Base-by-base conservation (phyloP, 2,113 vertebrate genomes). In the Gallinago media region DNA sequence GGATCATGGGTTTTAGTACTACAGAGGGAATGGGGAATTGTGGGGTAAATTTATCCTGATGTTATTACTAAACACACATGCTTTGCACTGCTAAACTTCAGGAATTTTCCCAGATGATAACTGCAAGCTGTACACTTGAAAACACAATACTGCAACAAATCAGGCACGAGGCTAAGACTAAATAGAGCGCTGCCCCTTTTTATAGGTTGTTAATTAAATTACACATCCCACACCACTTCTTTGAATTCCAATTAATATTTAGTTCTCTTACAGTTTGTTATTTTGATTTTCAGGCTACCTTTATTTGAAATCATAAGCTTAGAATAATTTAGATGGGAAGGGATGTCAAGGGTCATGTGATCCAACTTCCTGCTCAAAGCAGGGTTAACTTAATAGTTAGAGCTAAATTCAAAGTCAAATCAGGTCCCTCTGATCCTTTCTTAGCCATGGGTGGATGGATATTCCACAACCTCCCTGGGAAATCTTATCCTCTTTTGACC, bases 251-350 rank as follows among this genome's bases (percentile, higher is more conserved):
- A 61, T 75, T 74, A 87, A 54, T 58, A 61, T 38, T 85, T 75
- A 58, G 19, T 40, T 92, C 3, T 58, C 22, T 70, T 62, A 14
- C 11, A 42, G 11, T 77, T 68, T 90, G 6, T 32, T 76, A 47
- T 80, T 94, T 96, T 70, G 40, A 46, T 86, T 94, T 96, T 86
- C 40, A 74, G 59, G 20, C 16, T 66, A 70, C 26, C 56, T 82
- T 92, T 83, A 38, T 55, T 38, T 72, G 25, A 75, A 85, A 76
- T 73, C 40, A 88, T 66, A 63, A 87, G 55, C 11, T 81, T 36
- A 55, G 59, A 78, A 59, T 56, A 71, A 50, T 78, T 59, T 38
- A 72, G 49, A 78, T 49, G 7, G 32, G 61, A 77, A 63, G 19
- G 47, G 38, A 56, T 76, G 29, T 49, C 55, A 77, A 13, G 34